Evolutionary conservation across 2,113 vertebrate species (phyloP), one percentile per base, ranked within the genome.

Genomic region (Spermophilus dauricus): DNA sequence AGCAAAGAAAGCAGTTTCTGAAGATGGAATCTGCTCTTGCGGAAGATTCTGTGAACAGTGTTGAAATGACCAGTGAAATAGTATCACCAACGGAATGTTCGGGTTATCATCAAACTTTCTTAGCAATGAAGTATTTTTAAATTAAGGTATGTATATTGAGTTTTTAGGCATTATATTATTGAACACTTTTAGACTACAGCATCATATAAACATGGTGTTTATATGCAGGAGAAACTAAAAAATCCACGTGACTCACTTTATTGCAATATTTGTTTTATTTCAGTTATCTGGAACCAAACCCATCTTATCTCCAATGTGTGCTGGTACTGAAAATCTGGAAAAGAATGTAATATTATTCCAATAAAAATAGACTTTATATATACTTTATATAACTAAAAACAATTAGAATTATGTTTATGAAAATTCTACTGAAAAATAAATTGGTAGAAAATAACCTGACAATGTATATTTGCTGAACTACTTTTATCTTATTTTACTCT

Each of bases 381-480:
- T 2, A 39, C 2, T 34, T 81, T 77, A 61, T 26, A 69, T 86
- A 63, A 63, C 4, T 53, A 8, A 7, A 24, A 92, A 53, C 6
- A 4, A 56, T 85, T 91, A 83, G 85, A 93, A 34, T 76, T 53
- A 63, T 58, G 91, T 93, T 84, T 84, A 53, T 39, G 58, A 82
- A 85, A 72, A 76, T 82, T 53, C 8, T 73, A 56, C 37, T 69
- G 37, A 80, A 76, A 87, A 51, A 42, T 42, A 22, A 22, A 28
- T 12, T 32, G 24, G 10, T 83, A 32, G 24, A 93, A 95, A 86
- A 80, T 80, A 51, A 85, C 51, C 65, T 73, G 26, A 75, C 28
- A 95, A 84, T 95, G 18, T 92, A 37, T 4, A 82, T 45, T 81
- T 89, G 20, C 12, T 73, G 10, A 95, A 65, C 65, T 58, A 16